Percentiles rank a stretch among this genome's conserved stretches.
Evolutionary conservation across 2,113 vertebrate genomes (phyloP).

Genomic region (Lophura nycthemera): DNA sequence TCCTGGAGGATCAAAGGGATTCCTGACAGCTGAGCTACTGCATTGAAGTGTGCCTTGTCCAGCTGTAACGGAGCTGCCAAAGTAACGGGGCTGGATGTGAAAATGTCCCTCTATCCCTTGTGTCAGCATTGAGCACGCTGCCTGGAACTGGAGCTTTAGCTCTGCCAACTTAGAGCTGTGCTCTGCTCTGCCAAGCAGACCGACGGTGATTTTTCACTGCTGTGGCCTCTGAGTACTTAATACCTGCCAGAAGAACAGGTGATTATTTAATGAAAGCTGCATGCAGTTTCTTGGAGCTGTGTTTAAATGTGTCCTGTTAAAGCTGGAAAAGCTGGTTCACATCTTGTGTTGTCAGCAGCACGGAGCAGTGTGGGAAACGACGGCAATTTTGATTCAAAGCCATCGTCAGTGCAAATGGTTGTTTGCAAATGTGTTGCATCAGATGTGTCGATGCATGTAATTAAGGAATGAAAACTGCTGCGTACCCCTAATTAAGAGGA

Average conservation of each 20-base stretch:
- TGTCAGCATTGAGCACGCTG: not conserved
- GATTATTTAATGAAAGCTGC: not conserved
- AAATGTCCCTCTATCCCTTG: not conserved
- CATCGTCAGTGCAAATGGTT: conserved; percentile 30
- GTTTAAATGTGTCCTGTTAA: fast-evolving
- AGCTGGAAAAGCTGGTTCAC: not conserved
- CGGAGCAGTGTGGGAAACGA: not conserved
- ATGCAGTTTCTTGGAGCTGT: not conserved
- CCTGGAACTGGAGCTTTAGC: not conserved
- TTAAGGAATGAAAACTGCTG: conserved; percentile 56
- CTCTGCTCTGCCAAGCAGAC: not conserved
- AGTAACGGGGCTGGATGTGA: not conserved
- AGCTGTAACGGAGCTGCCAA: not conserved
- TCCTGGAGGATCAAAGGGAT: conserved; percentile 32
- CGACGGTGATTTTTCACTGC: not conserved
- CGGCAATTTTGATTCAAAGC: conserved; percentile 5
- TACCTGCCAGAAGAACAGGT: not conserved
- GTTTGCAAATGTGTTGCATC: conserved; percentile 55
- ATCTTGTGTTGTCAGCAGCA: not conserved
- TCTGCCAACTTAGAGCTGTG: not conserved
- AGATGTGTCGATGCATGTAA: conserved; percentile 54
- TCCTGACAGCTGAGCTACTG: conserved; percentile 14
- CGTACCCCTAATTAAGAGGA: conserved; percentile 56
- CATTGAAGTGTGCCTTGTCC: not conserved
- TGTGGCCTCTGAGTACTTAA: not conserved